Conservation (phyloP, 2,113 vertebrate species). For the Siphamia tubifer region DNA sequence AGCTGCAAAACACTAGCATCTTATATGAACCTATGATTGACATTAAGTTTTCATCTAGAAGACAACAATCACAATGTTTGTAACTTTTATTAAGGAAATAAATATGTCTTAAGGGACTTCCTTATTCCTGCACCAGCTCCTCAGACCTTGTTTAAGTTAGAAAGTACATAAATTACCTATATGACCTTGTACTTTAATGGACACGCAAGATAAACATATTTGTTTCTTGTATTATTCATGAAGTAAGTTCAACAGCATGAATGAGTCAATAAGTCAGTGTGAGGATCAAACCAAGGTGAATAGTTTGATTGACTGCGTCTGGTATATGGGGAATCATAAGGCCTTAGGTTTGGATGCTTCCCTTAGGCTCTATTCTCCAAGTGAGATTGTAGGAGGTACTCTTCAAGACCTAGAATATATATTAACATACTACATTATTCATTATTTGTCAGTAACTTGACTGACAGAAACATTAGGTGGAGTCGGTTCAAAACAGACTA, state of each 20-base stretch:
- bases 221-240: slow-evolving; percentile 67
- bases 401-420: slow-evolving; percentile 41
- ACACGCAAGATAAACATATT: slow-evolving; percentile 61
- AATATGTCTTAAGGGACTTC: too few species aligned
- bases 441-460: slow-evolving; percentile 58
- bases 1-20: too few species aligned
- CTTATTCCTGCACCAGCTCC: slow-evolving; percentile 6
- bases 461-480: slow-evolving; percentile 57
- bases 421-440: slow-evolving; percentile 68
- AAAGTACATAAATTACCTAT: slow-evolving; percentile 47
- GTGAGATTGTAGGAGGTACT: slow-evolving; percentile 43
- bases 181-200: slow-evolving; percentile 59
- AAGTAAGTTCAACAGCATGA: slow-evolving; percentile 47
- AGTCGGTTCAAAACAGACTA: slow-evolving; percentile 36
- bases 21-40: too few species aligned
- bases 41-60: too few species aligned
- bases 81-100: too few species aligned
- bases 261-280: slow-evolving; percentile 62
- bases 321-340: slow-evolving; percentile 46
- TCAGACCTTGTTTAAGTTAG: slow-evolving; percentile 45
- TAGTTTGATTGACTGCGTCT: slow-evolving; percentile 51
- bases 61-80: too few species aligned
- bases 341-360: slow-evolving; percentile 43
- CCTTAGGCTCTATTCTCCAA: slow-evolving; percentile 46
- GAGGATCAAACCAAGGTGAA: slow-evolving; percentile 69